Evolutionary conservation across 2,113 vertebrate species (phyloP), one percentile per base, ranked within the genome.

Genomic region (Polypterus bichir): DNA sequence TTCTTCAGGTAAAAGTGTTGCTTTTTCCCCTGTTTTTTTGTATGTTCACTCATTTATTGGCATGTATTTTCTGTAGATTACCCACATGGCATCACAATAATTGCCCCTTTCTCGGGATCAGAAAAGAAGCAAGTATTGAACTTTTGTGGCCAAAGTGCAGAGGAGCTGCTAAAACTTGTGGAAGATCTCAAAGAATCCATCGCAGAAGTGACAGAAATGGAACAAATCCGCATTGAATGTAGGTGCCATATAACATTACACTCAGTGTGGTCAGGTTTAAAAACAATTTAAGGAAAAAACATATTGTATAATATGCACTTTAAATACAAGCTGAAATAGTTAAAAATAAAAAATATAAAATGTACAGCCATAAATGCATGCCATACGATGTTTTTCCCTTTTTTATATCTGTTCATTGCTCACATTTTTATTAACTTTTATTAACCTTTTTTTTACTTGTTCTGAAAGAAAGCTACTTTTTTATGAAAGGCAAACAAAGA

Each of bases 181-280:
- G 96, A 99, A 76, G 96, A 99, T 70, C 86, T 99, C 74, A 88
- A 95, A 71, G 96, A 99, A 66, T 96, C 93, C 11, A 97, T 97
- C 65, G 83, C 92, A 3, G 96, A 99, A 81, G 96, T 98, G 78
- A 91, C 91, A 1, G 96, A 99, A 79, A 95, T 99, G 90, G 96
- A 99, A 69, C 93, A 98, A 80, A 95, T 98, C 71, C 90, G 95
- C 69, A 97, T 97, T 72, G 93, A 98, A 76, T 97, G 96, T 99
- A 90, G 95, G 93, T 27, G 27, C 27, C 27, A 27, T 27, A 27
- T 27, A 27, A 27, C 27, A 27, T 27, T 27, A 27, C 2, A 27
- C 27, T 27, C 27, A 27, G 27, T 27, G 27, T 27, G 27, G 27
- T 27, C 27, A 27, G 27, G 27, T 27, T 27, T 27, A 27, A 27